These are phyloP conservation scores for Rousettus madagascariensis DNA, from an alignment of 2,797 vertebrate species.

Conservation along the genomic window DNA sequence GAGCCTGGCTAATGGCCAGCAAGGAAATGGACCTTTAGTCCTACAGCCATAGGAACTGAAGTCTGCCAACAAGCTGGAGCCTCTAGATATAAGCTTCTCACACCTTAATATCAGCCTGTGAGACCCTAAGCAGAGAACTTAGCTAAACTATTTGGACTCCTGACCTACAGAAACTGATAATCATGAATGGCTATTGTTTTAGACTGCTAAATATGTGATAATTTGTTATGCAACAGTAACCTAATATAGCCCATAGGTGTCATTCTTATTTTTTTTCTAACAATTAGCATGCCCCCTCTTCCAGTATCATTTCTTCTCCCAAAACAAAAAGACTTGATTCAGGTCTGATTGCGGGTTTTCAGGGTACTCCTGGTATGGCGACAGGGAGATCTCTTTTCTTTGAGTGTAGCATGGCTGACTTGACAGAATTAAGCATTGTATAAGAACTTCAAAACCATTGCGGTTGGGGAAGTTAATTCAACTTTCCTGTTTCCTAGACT, in stretches of 20 bases:
- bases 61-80: not conserved
- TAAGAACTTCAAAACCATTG: not conserved
- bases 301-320: not conserved
- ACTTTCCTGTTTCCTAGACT: conserved; percentile 17
- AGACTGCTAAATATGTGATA: conserved; percentile 15
- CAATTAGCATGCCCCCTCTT: not conserved
- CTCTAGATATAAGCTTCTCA: not conserved
- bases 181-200: not conserved
- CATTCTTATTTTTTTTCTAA: not conserved
- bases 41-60: not conserved
- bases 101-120: not conserved
- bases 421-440: conserved; percentile 9
- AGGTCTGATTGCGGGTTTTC: not conserved
- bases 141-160: not conserved
- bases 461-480: not conserved
- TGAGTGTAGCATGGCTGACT: not conserved
- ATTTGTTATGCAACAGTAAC: not conserved
- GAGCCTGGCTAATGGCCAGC: not conserved
- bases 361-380: not conserved
- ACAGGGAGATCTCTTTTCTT: conserved; percentile 29
- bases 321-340: not conserved
- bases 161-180: not conserved
- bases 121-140: not conserved
- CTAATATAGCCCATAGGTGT: not conserved
- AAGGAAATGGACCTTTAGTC: not conserved